phyloP scores from a whole-genome alignment of 2,113 vertebrate genomes.

The Dasypus novemcinctus region DNA sequence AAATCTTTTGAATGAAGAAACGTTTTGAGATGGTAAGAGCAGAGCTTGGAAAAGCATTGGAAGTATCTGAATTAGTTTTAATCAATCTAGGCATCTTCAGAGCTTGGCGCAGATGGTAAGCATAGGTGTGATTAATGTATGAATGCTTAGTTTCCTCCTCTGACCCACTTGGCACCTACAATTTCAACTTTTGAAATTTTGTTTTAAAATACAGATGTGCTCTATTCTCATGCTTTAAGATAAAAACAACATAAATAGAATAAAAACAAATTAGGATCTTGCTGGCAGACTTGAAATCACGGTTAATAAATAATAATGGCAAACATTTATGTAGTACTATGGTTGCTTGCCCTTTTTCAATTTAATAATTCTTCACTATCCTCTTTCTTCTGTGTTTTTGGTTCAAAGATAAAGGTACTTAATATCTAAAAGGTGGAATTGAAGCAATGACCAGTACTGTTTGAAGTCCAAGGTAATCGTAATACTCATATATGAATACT shows the following conservation, averaged over 20 bases:
- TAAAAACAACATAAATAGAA: neutral
- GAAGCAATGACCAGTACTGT: neutral
- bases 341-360: neutral
- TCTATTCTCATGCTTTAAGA: neutral
- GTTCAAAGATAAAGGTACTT: neutral
- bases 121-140: neutral
- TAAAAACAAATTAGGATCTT: neutral
- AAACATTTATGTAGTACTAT: neutral
- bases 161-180: neutral
- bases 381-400: neutral
- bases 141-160: neutral
- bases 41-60: neutral
- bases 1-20: neutral
- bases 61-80: neutral
- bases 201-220: neutral
- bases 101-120: neutral
- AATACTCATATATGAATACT: neutral
- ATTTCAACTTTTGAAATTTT: neutral
- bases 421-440: neutral
- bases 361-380: neutral
- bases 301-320: neutral
- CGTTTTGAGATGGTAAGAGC: neutral
- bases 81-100: neutral
- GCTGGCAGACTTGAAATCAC: neutral
- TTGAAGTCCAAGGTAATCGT: neutral